Evolutionary conservation across 2,888 invertebrate species (phyloP), one percentile per base, ranked within the genome.

Genomic region (Tetragonula carbonaria): DNA sequence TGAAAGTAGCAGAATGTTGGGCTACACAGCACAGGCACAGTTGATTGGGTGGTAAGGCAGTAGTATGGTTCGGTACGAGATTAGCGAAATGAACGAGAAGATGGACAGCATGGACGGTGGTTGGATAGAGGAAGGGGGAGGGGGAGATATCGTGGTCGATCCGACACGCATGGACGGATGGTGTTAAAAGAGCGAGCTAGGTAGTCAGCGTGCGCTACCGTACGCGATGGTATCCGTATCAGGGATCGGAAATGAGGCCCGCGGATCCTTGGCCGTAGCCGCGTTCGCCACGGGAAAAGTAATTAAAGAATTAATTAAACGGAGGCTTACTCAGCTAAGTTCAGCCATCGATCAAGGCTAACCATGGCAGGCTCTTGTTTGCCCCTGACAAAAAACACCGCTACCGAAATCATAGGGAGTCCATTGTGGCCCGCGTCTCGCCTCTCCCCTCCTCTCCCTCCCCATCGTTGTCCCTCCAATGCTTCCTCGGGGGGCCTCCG

Each of bases 291-390:
- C 55, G 72, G 83, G 88, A 88, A 92, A 93, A 93, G 93, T 93
- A 93, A 94, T 94, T 93, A 93, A 93, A 92, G 92, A 94, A 93
- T 93, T 94, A 94, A 94, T 94, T 93, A 93, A 93, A 93, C 89
- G 89, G 92, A 92, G 93, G 94, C 92, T 94, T 94, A 93, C 93
- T 94, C 93, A 94, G 93, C 93, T 93, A 93, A 93, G 92, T 93
- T 91, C 87, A 89, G 88, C 90, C 91, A 92, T 91, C 93, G 92
- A 93, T 92, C 92, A 91, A 91, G 91, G 90, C 90, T 92, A 91
- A 91, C 91, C 91, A 91, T 90, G 87, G 87, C 90, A 86, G 89
- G 72, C 85, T 89, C 91, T 91, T 87, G 90, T 91, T 91, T 87
- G 89, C 87, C 90, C 88, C 90, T 91, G 88, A 92, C 91, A 91